Evolutionary conservation across 1,140 invertebrate genomes (phyloP), one percentile per base, ranked within the genome.

Genomic region (Zaprionus nigranus): DNA sequence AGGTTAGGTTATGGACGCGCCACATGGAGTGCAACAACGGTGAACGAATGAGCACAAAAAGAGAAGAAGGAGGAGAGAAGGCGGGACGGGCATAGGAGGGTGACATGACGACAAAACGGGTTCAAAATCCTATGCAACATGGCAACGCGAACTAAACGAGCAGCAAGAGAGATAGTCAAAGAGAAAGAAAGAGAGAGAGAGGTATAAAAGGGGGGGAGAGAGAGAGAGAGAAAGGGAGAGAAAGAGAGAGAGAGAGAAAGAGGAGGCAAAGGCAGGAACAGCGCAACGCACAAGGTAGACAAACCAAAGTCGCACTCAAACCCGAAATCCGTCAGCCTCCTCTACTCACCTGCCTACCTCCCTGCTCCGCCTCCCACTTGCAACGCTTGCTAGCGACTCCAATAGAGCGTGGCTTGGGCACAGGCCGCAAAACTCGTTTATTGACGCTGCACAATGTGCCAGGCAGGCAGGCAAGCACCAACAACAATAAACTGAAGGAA

Each of bases 101-200:
- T 51, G 30, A 57, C 73, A 75, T 75, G 73, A 67, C 62, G 60
- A 75, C 75, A 78, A 86, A 82, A 90, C 88, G 87, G 81, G 87
- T 90, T 90, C 87, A 90, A 90, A 91, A 91, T 90, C 87, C 87
- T 91, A 90, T 90, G 82, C 82, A 86, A 90, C 86, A 90, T 90
- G 86, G 82, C 79, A 80, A 91, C 86, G 43, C 58, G 64, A 78
- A 85, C 82, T 67, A 90, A 85, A 76, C 82, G 64, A 30, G 30
- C 30, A 38, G 66, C 36, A 54, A 51, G 24, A 30, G 9, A 63
- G 20, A 62, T 22, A 34, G 36, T 46, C 64, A 69, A 51, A 26
- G n/a, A 28, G 7, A 60, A 17, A 13, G 36, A 30, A 12, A 24
- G 26, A 56, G 13, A 46, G 38, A 6, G n/a, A 26, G 24, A 5